A percentile compares a stretch with the other conserved stretches of the same genome.
These are phyloP conservation scores for Calephelis virginiensis DNA, from an alignment of 1,140 invertebrate species.

Conservation along the genomic window DNA sequence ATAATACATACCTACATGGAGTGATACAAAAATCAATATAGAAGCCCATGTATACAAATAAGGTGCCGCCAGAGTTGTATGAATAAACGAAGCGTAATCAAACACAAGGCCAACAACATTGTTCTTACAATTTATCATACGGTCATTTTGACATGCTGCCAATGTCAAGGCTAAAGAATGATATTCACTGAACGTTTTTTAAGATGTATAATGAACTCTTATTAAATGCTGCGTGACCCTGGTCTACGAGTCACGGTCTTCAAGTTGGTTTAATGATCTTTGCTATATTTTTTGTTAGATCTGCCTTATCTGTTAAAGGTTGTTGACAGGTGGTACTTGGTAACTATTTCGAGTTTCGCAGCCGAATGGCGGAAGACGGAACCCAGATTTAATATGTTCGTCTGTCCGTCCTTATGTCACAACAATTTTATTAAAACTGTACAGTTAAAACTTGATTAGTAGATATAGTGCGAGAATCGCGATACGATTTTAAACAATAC, in stretches of 20 bases:
- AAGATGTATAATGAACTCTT: slow-evolving; percentile 16
- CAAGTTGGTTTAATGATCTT: not conserved
- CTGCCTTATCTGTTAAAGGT: too few relatives aligned
- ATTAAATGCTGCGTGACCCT: slow-evolving; percentile 11
- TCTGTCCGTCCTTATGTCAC: too few relatives aligned
- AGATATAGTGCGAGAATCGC: too few relatives aligned
- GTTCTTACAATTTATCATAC: slow-evolving; percentile 58
- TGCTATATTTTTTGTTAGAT: too few relatives aligned
- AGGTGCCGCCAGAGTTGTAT: slow-evolving; percentile 16
- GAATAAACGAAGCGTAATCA: slow-evolving; percentile 43
- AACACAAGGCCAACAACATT: slow-evolving; percentile 63
- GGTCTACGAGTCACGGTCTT: not conserved
- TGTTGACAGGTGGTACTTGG: too few relatives aligned
- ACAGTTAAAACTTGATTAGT: too few relatives aligned
- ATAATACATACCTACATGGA: not conserved
- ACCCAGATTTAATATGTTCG: too few relatives aligned
- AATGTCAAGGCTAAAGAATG: slow-evolving; percentile 55
- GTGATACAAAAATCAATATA: not conserved
- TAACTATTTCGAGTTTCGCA: too few relatives aligned
- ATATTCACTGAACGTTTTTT: slow-evolving; percentile 19
- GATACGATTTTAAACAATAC: too few relatives aligned
- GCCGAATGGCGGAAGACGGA: too few relatives aligned
- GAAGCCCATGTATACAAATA: not conserved
- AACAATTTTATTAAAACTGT: too few relatives aligned
- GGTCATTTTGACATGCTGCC: slow-evolving; percentile 50